Base-by-base conservation (phyloP, 2,113 vertebrate genomes). In the Emydocephalus ijimae region DNA sequence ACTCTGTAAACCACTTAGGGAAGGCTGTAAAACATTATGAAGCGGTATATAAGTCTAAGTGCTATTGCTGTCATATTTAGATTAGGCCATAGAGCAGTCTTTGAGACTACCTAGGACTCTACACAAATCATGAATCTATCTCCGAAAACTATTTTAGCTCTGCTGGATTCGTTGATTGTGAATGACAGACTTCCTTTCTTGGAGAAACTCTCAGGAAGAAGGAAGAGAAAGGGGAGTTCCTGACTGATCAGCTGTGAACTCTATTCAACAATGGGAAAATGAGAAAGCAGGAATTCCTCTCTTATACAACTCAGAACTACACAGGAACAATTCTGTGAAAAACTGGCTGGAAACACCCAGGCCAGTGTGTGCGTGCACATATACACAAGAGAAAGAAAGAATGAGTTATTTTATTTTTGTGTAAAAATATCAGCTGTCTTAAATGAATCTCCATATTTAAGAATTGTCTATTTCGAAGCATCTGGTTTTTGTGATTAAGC, bases 291-390 rank as follows among this genome's bases (percentile, higher is more conserved):
- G 96, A 96, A 95, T 97, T 97, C 96, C 96, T 97, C 85, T 94
- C 87, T 50, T 94, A n/a, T 45, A 94, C 59, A 95, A 94, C 94
- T 94, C 92, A 87, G 81, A 61, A 54, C 94, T 74, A 92, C 9
- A 56, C 89, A 94, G 90, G 34, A 98, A 97, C 97, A 98, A 97
- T 97, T 95, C 95, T 96, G 97, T 96, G 97, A 97, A 97, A 96
- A 12, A 45, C 34, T 0, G 85, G 88, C 20, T 0, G 3, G 94
- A 85, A 92, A 96, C 96, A 2, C 96, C 96, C 96, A 95, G 96
- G 97, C 97, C 96, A 95, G 86, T 1, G 74, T 43, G 74, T 81
- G 69, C 34, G 34, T 81, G 0, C 45, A 88, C 74, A 93, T 0
- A 0, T n/a, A 88, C 26, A 88, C 14, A 88, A 90, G 43, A 87